phyloP scores from a whole-genome alignment of 2,888 invertebrate species.

The Pycnomerus fuliginosus region DNA sequence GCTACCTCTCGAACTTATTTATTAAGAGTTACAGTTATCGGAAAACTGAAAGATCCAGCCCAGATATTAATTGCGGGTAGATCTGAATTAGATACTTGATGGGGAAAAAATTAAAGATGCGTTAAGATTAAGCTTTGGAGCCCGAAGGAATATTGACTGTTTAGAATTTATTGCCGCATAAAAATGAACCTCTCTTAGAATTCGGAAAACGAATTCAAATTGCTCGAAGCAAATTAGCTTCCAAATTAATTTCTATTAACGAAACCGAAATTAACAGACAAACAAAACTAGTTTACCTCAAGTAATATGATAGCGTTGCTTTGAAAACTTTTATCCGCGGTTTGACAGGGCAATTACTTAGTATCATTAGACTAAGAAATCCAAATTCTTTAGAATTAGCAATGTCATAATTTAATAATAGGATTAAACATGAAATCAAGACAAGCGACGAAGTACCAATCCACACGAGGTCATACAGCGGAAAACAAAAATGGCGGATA shows the following conservation, averaged over 20 bases:
- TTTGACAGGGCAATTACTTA: constrained; percentile 8
- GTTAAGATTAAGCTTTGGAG: too few species aligned
- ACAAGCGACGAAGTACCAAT: too few species aligned
- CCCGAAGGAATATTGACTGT: constrained; percentile 18
- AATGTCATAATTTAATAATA: too few species aligned
- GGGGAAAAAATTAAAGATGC: constrained; percentile 15
- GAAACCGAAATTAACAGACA: not conserved
- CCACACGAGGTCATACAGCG: too few species aligned
- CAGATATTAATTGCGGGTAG: constrained; percentile 10
- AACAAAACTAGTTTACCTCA: constrained; percentile 6
- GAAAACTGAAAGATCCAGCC: constrained; percentile 13
- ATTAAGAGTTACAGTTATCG: constrained; percentile 10
- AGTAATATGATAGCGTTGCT: constrained; percentile 10
- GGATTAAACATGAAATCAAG: too few species aligned
- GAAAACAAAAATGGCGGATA: too few species aligned
- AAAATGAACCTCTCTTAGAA: too few species aligned
- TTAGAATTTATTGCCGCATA: too few species aligned
- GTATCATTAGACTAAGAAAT: constrained; percentile 15
- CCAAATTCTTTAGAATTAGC: too few species aligned
- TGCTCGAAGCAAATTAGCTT: too few species aligned
- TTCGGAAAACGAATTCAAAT: too few species aligned
- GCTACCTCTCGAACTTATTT: too few species aligned
- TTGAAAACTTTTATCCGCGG: constrained; percentile 15
- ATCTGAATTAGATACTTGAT: constrained; percentile 6
- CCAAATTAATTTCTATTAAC: constrained; percentile 9